Evolutionary conservation across 2,888 invertebrate genomes (phyloP), one percentile per base, ranked within the genome.

Genomic region (Horisme vitalbata): DNA sequence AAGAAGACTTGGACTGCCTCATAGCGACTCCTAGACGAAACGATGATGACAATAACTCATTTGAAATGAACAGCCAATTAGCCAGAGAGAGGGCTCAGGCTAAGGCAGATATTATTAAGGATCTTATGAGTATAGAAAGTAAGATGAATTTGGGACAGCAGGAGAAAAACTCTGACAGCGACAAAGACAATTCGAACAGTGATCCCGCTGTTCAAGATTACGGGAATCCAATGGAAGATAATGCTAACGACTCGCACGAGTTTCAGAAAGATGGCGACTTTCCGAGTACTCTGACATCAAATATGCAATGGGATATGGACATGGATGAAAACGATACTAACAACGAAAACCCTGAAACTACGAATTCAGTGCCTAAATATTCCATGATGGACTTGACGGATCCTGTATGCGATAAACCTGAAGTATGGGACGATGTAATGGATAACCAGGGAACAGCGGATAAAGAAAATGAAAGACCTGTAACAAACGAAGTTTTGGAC

Each of bases 41-140:
- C 44, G 72, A 72, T 43, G 76, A 75, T 14, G 78, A 78, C 24
- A 68, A 64, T 23, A 70, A 62, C 50, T 65, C 69, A 21, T 76
- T 68, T 37, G 68, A 65, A 43, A 71, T 72, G 18, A 64, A 63
- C 36, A 67, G 64, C 39, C 69, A 74, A 41, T 52, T 76, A 9
- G 75, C 77, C 10, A 31, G 32, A 37, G 79, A 79, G 51, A 60
- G 68, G 47, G 72, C 71, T 34, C 73, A 80, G 52, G 86, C 83
- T 44, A 73, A 80, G 52, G 87, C 84, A 44, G 82, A 85, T 63
- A 85, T 88, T 24, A 88, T 88, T 46, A 82, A 86, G 60, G 88
- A 88, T 61, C 65, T 88, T 41, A 82, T 88, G 77, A 87, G 85
- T 48, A 84, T 88, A 59, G 88, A 87, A 59, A 78, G 75, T 41